Conservation (phyloP, 2,113 vertebrate genomes). For the Trogon surrucura region DNA sequence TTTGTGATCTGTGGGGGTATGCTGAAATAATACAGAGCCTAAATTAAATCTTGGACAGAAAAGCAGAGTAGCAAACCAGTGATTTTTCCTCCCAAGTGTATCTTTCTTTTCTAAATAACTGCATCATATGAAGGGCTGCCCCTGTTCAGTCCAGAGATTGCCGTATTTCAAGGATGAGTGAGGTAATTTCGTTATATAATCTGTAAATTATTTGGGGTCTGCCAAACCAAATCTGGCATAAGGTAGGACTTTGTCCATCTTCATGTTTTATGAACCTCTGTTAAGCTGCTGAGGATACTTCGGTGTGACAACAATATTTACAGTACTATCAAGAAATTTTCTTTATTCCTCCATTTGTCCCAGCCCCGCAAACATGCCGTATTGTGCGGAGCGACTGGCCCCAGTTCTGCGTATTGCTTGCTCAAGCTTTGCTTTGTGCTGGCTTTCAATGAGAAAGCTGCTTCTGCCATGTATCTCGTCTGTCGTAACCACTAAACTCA, state of each 20-base stretch:
- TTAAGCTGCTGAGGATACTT: neutral
- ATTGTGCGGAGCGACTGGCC: neutral
- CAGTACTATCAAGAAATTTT: neutral
- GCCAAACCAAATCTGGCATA: neutral
- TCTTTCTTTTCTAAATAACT: neutral
- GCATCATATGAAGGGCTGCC: neutral
- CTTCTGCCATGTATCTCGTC: neutral
- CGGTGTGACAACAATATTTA: neutral
- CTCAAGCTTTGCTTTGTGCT: neutral
- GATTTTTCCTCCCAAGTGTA: neutral
- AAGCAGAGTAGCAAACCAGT: neutral
- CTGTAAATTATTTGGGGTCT: constrained; percentile 4
- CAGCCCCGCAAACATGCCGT: neutral
- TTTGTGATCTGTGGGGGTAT: neutral
- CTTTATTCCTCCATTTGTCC: neutral
- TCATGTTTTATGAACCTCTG: neutral
- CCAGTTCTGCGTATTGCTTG: neutral
- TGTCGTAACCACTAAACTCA: neutral
- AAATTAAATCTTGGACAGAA: neutral
- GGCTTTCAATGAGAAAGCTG: neutral
- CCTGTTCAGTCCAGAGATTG: neutral
- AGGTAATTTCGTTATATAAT: neutral
- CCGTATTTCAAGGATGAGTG: neutral
- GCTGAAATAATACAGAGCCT: neutral
- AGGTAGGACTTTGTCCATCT: neutral